A percentile compares a stretch with the other conserved stretches of the same genome.
phyloP scores from a whole-genome alignment of 2,888 invertebrate species.

The Arge pagana region DNA sequence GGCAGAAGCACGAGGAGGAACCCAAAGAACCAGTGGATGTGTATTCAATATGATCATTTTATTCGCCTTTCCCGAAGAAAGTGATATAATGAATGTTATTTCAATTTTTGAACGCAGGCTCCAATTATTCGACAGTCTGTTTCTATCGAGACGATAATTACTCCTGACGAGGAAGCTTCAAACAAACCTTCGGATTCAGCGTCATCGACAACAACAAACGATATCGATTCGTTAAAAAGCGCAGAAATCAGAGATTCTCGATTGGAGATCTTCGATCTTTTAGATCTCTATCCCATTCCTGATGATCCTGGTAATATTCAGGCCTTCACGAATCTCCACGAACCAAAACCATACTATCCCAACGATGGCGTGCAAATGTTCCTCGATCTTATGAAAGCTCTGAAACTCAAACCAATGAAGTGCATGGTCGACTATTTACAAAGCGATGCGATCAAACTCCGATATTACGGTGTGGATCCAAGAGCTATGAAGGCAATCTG shows the following conservation, averaged over 20 bases:
- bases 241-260: constrained; percentile 44
- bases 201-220: constrained; percentile 18
- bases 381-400: constrained; percentile 30
- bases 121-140: too few relatives aligned
- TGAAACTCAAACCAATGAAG: constrained; percentile 36
- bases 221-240: constrained; percentile 38
- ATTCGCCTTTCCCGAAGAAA: too few relatives aligned
- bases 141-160: constrained; percentile 12
- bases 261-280: constrained; percentile 38
- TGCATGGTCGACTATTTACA: constrained; percentile 40
- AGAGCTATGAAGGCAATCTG: constrained; percentile 40
- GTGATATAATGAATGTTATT: too few relatives aligned
- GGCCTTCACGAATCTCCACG: constrained; percentile 41
- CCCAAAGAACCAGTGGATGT: too few relatives aligned
- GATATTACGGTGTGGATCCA: constrained; percentile 45
- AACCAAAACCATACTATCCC: constrained; percentile 31
- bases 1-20: too few relatives aligned
- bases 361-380: constrained; percentile 43
- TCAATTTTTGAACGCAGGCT: too few relatives aligned
- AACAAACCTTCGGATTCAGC: not conserved
- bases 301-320: constrained; percentile 42
- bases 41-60: too few relatives aligned
- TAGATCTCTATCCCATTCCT: constrained; percentile 36
- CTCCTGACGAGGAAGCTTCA: constrained; percentile 6
- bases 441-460: constrained; percentile 41